Evolutionary conservation across 1,140 invertebrate genomes (phyloP).

Genomic region (Portunus trituberculatus): DNA sequence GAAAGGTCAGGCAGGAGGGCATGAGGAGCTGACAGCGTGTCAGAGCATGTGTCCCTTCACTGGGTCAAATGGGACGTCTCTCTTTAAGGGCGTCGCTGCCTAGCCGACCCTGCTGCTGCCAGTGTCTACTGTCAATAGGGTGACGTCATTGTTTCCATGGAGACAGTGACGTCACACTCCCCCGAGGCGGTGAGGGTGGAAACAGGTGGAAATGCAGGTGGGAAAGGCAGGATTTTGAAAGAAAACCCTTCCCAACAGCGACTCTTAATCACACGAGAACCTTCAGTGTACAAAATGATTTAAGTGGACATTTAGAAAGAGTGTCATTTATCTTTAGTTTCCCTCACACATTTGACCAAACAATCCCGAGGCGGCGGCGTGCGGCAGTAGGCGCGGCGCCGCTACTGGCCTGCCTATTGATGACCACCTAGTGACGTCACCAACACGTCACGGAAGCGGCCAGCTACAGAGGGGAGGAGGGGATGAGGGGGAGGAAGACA

Average conservation of each 20-base stretch:
- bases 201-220: neutral
- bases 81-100: conserved; percentile 64
- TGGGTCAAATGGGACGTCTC: neutral
- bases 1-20: neutral
- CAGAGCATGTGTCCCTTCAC: neutral
- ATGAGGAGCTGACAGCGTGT: neutral
- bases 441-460: conserved; percentile 56
- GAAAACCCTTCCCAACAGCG: too few relatives aligned
- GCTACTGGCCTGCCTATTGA: conserved; percentile 63
- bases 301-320: neutral
- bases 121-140: conserved; percentile 63
- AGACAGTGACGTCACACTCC: conserved; percentile 57
- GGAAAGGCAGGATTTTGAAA: neutral
- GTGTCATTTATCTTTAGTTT: neutral
- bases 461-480: neutral
- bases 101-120: conserved; percentile 58
- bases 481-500: neutral
- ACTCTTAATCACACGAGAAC: too few relatives aligned
- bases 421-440: conserved; percentile 61
- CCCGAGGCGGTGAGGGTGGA: conserved; percentile 2
- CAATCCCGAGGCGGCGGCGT: neutral
- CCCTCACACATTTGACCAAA: neutral
- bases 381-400: neutral
- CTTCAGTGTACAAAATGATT: too few relatives aligned
- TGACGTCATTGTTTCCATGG: conserved; percentile 70